phyloP scores from a whole-genome alignment of 2,113 vertebrate genomes.

The Mastomys natalensis region DNA sequence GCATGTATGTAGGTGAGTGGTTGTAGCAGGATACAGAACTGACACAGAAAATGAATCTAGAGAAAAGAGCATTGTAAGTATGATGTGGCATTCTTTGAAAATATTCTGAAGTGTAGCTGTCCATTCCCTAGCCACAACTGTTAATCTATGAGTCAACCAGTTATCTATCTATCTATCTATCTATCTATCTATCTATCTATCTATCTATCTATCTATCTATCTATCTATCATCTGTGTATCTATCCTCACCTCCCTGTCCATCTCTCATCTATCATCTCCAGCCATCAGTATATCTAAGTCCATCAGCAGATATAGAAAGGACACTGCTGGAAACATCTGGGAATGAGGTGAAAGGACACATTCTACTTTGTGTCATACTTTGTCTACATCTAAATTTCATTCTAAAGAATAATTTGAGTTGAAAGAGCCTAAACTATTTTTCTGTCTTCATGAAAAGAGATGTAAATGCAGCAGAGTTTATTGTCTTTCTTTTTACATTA shows the following conservation, averaged over 20 bases:
- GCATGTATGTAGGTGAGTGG: too few relatives aligned
- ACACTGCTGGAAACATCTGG: background rate
- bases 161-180: background rate
- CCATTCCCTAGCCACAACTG: background rate
- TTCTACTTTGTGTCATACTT: background rate
- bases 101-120: background rate
- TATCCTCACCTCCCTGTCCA: background rate
- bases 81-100: background rate
- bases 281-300: background rate
- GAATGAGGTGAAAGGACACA: background rate
- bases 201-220: background rate
- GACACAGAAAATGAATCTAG: conserved; percentile 28
- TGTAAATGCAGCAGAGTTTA: background rate
- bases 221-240: background rate
- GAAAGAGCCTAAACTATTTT: background rate
- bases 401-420: background rate
- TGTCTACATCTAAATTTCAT: background rate
- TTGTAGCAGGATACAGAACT: background rate
- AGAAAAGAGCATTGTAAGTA: background rate
- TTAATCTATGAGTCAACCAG: background rate
- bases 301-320: background rate
- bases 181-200: background rate
- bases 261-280: background rate
- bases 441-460: background rate
- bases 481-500: conserved; percentile 25